Base-by-base conservation (phyloP, 2,797 vertebrate genomes). In the Tinamus major region DNA sequence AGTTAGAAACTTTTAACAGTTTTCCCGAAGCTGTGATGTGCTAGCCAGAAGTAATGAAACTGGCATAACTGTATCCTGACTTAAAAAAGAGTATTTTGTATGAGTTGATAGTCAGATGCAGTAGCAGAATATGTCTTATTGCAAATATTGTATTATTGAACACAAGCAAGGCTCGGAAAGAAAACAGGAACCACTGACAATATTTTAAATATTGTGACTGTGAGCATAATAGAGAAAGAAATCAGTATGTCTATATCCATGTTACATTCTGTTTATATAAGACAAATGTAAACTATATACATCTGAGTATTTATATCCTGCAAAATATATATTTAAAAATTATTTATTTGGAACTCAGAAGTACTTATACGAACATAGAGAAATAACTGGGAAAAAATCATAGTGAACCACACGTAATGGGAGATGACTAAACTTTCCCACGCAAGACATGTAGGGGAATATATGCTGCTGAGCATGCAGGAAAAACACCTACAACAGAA, bases 401-500 rank as follows among this genome's bases (percentile, higher is more conserved):
- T 74, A 64, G 13, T 79, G 74, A 79, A 49, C 20, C 24, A 74
- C 20, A 27, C 8, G 31, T 31, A 31, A 55, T 14, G 5, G 20
- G 8, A 72, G 5, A 78, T 67, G 5, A 70, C 6, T 23, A 69
- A 78, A 15, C 16, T 78, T 77, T 65, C 27, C 16, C 20, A 35
- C 5, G 35, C 29, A 44, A 2, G 53, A 55, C 0, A 1, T 2
- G 1, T 8, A 35, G 29, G 13, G 35, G 5, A 64, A 58, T 26
- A 37, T 2, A 3, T 24, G 9, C 2, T 58, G 79, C 27, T 64
- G 59, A 68, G 37, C 13, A 26, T 31, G 4, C 2, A 82, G 29
- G 31, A 44, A 69, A 85, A 79, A 46, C 2, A 3, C 8, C 14
- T 51, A 7, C 23, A 62, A 39, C 3, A 51, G 6, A 71, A 55